Base-by-base conservation (phyloP, 2,888 invertebrate genomes). In the Dicranocentrus wangi region DNA sequence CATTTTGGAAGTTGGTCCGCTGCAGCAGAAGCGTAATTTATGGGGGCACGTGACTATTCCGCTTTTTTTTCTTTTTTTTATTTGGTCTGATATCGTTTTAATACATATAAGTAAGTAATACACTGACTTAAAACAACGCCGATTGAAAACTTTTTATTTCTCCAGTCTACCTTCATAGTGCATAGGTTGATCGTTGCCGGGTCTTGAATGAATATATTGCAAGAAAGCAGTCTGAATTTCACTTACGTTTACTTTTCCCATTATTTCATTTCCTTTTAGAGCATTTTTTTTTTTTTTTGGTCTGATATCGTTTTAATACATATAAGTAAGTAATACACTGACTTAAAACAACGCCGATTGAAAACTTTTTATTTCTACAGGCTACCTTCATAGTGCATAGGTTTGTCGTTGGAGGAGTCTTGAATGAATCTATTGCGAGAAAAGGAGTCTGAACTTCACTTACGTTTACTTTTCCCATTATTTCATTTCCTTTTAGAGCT, bases 21-120 rank as follows among this genome's bases (percentile, higher is more conserved):
- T 47, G 71, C 7, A 73, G 73, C 21, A 53, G 39, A 63, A 55
- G 65, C 23, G 68, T 77, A 77, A 77, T 77, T 77, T 77, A 77
- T 58, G 77, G 69, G 23, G 68, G 77, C 77, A 77, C 77, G 77
- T 77, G 77, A 77, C 77, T 61, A 77, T 69, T 58, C 77, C 19
- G 51, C 28, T 32, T 43, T 28, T 60, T 66, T 10, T n/a, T n/a
- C n/a, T n/a, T 55, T 19, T 5, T 23, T 5, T 55, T 21, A 55
- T 21, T 55, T 7, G 3, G 21, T 55, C 7, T 55, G 55, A 21
- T 19, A 5, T 55, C 21, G 19, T 23, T 5, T 5, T 51, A 21
- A 21, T 55, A 15, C 23, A 15, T 23, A 55, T 47, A 39, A 8
- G 39, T 39, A 51, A 39, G 39, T 51, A 39, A n/a, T 51, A 51